These are phyloP conservation scores for Lycocerus yunnanus DNA, from an alignment of 2,888 invertebrate species.

Conservation along the genomic window DNA sequence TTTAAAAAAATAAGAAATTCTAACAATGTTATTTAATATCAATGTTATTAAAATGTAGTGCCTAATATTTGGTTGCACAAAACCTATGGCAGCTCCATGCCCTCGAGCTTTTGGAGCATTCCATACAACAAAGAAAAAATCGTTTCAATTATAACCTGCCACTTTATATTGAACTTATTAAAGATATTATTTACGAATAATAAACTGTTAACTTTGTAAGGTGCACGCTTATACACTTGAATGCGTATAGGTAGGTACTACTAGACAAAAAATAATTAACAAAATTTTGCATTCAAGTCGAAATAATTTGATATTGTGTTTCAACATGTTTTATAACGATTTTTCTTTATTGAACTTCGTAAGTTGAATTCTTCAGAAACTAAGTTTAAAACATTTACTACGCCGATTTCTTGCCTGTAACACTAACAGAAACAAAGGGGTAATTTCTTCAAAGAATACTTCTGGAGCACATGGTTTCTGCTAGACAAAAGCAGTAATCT, in stretches of 20 bases:
- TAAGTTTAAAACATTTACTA: not conserved
- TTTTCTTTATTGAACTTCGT: not conserved
- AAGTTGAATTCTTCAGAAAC: not conserved
- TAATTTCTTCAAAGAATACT: not conserved
- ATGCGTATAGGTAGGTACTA: not conserved
- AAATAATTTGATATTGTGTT: not conserved
- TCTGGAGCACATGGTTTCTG: not conserved
- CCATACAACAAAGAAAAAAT: not conserved
- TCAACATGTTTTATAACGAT: not conserved
- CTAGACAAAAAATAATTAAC: not conserved
- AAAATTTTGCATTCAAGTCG: not conserved
- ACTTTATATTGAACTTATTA: not conserved
- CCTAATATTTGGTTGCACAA: not conserved
- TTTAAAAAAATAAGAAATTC: too few relatives aligned
- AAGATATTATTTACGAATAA: not conserved
- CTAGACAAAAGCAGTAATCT: not conserved
- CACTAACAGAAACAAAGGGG: not conserved
- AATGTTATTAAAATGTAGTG: too few relatives aligned
- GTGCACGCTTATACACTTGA: constrained; percentile 12
- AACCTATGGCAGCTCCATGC: not conserved
- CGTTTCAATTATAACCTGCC: not conserved
- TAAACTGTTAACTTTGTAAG: not conserved
- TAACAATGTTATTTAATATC: too few relatives aligned
- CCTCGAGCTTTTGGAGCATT: not conserved
- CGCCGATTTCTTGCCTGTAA: not conserved